Evolutionary conservation across 2,888 invertebrate species (phyloP), one percentile per base, ranked within the genome.

Genomic region (Tetramorium bicarinatum): DNA sequence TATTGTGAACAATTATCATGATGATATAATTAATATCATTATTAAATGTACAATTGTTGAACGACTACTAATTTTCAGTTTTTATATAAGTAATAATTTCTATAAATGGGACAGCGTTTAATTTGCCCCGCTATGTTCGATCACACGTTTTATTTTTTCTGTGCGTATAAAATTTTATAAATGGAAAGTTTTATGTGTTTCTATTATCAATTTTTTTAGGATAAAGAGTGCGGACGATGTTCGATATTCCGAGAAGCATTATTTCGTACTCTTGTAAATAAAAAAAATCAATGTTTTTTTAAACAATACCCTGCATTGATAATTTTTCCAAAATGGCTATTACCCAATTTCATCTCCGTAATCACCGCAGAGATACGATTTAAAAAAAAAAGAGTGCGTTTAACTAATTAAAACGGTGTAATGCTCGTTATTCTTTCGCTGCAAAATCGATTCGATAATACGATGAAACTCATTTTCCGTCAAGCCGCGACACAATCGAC

Each of bases 381-480:
- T 1, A 59, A 56, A 69, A 69, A 56, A 69, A 69, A 44, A 41
- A 21, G 29, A 54, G 29, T 34, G 34, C 34, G 38, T 38, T 25
- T 13, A 79, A 59, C 13, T 62, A 69, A 71, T 79, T 49, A 71
- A 79, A 71, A 47, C 69, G 3, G 56, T 9, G 15, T 34, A 56
- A 21, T 21, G 34, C 29, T 54, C 34, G n/a, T 2, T 56, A 56
- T 13, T 8, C 25, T 66, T n/a, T 4, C 25, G n/a, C 8, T 79
- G 38, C 34, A 49, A 79, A 59, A 71, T 79, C 72, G 59, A 79
- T 71, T 71, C 4, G 18, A 77, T 64, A 47, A 77, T 74, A 77
- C 29, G 18, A 76, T 52, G 11, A 52, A 81, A 64, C 41, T 77
- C 62, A 44, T 81, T 81, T 75, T 29, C 41, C 76, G 25, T 25